These are phyloP conservation scores for Ips nitidus DNA, from an alignment of 1,140 invertebrate species.

Conservation along the genomic window DNA sequence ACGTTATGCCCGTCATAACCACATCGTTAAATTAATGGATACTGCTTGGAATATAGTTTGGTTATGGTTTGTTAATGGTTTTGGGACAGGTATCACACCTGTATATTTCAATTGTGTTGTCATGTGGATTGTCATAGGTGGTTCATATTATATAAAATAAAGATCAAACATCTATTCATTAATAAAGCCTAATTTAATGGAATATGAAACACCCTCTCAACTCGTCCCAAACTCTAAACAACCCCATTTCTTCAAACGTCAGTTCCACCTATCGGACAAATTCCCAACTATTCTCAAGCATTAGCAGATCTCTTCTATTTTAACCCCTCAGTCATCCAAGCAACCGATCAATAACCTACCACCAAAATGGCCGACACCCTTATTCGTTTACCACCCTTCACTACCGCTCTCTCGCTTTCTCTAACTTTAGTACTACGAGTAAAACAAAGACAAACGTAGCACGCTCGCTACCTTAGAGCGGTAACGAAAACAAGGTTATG, in stretches of 20 bases:
- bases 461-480: neutral
- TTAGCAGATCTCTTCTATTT: too few species aligned
- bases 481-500: neutral
- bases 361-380: conserved; percentile 12
- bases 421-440: neutral
- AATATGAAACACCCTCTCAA: too few species aligned
- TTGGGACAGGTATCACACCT: conserved; percentile 12
- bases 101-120: too few species aligned
- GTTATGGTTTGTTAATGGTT: conserved; percentile 23
- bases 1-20: conserved; percentile 18
- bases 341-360: too few species aligned
- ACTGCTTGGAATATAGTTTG: conserved; percentile 24
- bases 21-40: conserved; percentile 35
- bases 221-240: too few species aligned
- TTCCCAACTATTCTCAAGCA: too few species aligned
- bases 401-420: too few species aligned
- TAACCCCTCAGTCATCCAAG: too few species aligned
- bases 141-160: neutral
- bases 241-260: too few species aligned
- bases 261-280: too few species aligned
- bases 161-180: too few species aligned
- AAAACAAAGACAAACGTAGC: conserved; percentile 11
- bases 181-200: too few species aligned
- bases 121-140: conserved; percentile 2
- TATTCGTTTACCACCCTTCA: neutral